A percentile compares a stretch with the other conserved stretches of the same genome.
Conservation (phyloP, 2,888 invertebrate species). For the Adelphocoris suturalis region DNA sequence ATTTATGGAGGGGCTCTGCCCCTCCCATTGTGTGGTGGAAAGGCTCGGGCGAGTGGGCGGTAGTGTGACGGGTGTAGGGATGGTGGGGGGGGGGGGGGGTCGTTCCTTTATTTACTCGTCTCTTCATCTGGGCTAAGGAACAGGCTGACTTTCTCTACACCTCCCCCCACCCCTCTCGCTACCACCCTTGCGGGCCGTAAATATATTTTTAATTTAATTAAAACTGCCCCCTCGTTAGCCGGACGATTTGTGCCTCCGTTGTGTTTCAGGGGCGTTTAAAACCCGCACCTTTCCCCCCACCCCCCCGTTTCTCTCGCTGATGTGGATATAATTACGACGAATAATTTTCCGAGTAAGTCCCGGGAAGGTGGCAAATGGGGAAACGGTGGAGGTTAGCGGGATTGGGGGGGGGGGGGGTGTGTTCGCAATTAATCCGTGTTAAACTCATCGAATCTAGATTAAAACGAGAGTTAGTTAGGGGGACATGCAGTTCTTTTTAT, state of each 20-base stretch:
- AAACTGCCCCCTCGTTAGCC: constrained; percentile 58
- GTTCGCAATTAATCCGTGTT: constrained; percentile 17
- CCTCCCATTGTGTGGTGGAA: too few relatives aligned
- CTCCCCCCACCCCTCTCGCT: neutral
- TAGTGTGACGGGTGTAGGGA: too few relatives aligned
- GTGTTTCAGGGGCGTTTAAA: constrained; percentile 22
- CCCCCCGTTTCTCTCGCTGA: neutral
- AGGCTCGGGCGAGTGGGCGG: too few relatives aligned
- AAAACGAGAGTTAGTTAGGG: constrained; percentile 3
- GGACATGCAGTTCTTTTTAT: constrained; percentile 10
- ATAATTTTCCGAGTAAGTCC: constrained; percentile 39
- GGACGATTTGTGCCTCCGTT: constrained; percentile 54
- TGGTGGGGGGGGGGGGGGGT: too few relatives aligned
- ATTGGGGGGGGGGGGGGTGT: neutral
- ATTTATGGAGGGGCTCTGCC: too few relatives aligned
- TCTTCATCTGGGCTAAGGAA: constrained; percentile 4
- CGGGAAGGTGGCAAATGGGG: constrained; percentile 9
- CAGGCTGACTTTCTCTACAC: neutral
- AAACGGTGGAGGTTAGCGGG: neutral
- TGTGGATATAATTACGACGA: constrained; percentile 42
- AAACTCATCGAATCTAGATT: constrained; percentile 35
- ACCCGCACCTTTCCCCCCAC: neutral
- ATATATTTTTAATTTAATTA: constrained; percentile 62
- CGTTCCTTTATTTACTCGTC: constrained; percentile 37
- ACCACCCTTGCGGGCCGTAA: constrained; percentile 35